Evolutionary conservation across 2,888 invertebrate genomes (phyloP).

Genomic region (Drosophila yooni): DNA sequence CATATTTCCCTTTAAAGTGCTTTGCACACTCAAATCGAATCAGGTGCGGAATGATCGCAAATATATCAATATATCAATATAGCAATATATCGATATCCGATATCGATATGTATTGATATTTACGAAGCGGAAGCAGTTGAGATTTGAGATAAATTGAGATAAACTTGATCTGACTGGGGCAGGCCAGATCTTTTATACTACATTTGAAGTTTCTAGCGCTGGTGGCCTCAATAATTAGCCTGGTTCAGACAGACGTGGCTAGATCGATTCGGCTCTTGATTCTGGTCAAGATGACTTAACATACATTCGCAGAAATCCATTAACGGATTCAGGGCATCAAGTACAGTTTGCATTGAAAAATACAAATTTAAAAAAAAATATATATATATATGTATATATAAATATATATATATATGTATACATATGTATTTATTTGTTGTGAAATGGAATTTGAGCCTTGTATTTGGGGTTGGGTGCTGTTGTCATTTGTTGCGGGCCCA

Average conservation of each 20-base stretch:
- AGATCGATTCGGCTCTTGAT: background rate
- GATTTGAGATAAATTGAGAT: background rate
- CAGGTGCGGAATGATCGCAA: background rate
- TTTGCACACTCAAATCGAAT: background rate
- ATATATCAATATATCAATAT: background rate
- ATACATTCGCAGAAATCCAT: background rate
- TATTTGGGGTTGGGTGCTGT: conserved; percentile 5
- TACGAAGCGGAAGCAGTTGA: background rate
- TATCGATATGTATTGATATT: background rate
- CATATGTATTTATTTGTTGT: conserved; percentile 33
- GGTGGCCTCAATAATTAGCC: too few relatives aligned
- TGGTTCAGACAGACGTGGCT: background rate
- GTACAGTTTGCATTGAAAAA: background rate
- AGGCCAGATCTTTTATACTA: background rate
- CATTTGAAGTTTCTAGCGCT: background rate
- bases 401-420: background rate
- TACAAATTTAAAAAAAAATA: background rate
- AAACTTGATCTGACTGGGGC: background rate
- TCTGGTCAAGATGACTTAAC: background rate
- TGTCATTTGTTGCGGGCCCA: conserved; percentile 38
- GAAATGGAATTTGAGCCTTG: conserved; percentile 48
- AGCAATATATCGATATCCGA: background rate
- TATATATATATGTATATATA: background rate
- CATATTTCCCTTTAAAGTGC: background rate
- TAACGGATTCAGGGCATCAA: background rate